These are phyloP conservation scores for Mesochorus sp. DNA, from an alignment of 2,888 invertebrate genomes.

Conservation along the genomic window DNA sequence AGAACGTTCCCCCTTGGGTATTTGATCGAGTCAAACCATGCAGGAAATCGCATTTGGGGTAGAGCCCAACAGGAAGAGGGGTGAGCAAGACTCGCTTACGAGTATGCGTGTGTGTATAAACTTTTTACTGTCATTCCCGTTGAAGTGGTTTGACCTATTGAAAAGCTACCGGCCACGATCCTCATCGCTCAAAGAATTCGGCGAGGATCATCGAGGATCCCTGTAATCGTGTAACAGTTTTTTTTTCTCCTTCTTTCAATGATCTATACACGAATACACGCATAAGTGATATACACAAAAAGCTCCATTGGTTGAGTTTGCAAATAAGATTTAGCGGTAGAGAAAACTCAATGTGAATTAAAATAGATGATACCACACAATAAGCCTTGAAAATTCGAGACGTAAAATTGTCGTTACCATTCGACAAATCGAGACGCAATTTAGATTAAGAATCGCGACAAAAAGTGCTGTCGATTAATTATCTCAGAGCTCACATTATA, in stretches of 20 bases:
- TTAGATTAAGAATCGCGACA: too few species aligned
- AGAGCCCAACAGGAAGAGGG: slow-evolving; percentile 3
- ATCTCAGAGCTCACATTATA: too few species aligned
- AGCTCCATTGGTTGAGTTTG: slow-evolving; percentile 67
- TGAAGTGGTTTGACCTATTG: slow-evolving; percentile 77
- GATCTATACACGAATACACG: neutral
- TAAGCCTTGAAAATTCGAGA: too few species aligned
- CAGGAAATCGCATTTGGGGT: slow-evolving; percentile 77
- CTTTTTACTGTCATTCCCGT: slow-evolving; percentile 64
- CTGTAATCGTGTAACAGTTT: slow-evolving; percentile 65
- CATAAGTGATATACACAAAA: neutral
- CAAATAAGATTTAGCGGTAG: slow-evolving; percentile 78
- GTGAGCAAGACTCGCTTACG: neutral
- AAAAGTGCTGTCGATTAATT: too few species aligned
- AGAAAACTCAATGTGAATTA: too few species aligned
- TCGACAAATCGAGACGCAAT: too few species aligned
- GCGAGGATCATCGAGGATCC: slow-evolving; percentile 32
- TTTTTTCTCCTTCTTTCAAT: slow-evolving; percentile 13
- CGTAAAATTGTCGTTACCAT: too few species aligned
- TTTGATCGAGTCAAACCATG: slow-evolving; percentile 76
- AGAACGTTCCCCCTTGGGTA: slow-evolving; percentile 59
- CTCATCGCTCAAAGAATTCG: slow-evolving; percentile 14
- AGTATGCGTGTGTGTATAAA: slow-evolving; percentile 36
- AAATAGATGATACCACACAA: too few species aligned
- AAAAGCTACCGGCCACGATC: slow-evolving; percentile 62